Base-by-base conservation (phyloP, 2,113 vertebrate genomes). In the Ciconia maguari region DNA sequence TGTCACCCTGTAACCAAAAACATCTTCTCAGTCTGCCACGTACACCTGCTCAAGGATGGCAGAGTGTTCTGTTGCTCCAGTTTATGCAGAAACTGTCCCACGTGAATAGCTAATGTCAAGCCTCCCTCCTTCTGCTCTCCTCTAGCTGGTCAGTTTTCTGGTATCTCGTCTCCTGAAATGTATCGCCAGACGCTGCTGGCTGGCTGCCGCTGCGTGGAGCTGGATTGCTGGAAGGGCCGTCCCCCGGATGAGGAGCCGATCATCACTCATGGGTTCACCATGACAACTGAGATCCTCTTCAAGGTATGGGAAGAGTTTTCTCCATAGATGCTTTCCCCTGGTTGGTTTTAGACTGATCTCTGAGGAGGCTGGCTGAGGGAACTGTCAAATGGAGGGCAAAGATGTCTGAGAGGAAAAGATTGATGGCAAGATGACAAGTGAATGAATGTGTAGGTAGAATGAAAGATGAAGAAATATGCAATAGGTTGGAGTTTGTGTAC, bases 211-310 rank as follows among this genome's bases (percentile, higher is more conserved):
- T 99, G 99, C 8, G 98, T 99, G 96, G 99, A 99, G 97, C 98
- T 99, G 78, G 99, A 99, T 87, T 99, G 99, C 98, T 99, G 99
- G 99, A 99, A 99, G 95, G 99, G 99, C 20, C 99, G 99, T 68
- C 99, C 98, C 57, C 99, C 99, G 0, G 99, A 99, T 0, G 99
- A 99, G 95, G 99, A 99, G 90, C 99, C 99, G 10, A 99, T 99
- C 90, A 99, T 99, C 93, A 99, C 99, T 44, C 99, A 99, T 0
- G 99, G 99, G 58, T 99, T 99, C 97, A 99, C 99, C 95, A 99
- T 99, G 99, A 99, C 99, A 64, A 99, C 99, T 5, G 99, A 99
- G 97, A 99, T 99, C 94, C 98, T 99, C 74, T 99, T 99, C 96
- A 99, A 99, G 99, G 99, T 99, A 32, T 2, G 16, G 78, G 25